These are phyloP conservation scores for Sminthopsis crassicaudata DNA, from an alignment of 2,113 vertebrate genomes.

Conservation along the genomic window DNA sequence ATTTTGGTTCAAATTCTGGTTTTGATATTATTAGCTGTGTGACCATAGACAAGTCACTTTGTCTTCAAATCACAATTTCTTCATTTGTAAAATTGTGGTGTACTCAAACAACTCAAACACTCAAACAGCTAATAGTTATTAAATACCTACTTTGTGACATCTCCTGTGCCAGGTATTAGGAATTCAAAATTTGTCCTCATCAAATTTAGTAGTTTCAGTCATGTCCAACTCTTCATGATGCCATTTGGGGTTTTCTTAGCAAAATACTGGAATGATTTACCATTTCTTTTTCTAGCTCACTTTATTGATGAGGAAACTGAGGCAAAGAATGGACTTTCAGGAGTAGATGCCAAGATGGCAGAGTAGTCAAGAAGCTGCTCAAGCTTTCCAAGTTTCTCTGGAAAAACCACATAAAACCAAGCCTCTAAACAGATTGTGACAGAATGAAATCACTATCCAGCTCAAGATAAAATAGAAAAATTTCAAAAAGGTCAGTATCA, in stretches of 20 bases:
- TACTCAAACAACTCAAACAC: neutral
- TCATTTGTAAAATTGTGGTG: conserved; percentile 16
- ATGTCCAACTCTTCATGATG: neutral
- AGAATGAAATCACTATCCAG: no score
- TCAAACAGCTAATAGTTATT: neutral
- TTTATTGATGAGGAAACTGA: neutral
- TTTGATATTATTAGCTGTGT: neutral
- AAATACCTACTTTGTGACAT: neutral
- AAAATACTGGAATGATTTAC: neutral
- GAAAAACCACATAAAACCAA: no score
- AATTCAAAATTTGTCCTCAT: neutral
- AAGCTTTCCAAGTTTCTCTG: no score
- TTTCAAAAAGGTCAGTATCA: no score
- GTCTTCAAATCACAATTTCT: neutral
- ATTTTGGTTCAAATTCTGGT: neutral
- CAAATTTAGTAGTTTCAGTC: neutral
- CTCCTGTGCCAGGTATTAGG: neutral
- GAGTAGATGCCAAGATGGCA: no score
- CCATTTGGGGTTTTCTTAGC: neutral
- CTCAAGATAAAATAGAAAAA: no score
- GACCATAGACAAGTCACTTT: neutral
- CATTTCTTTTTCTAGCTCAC: neutral
- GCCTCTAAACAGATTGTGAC: no score
- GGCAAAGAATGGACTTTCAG: neutral
- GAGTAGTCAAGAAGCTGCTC: no score